Evolutionary conservation across 2,888 invertebrate species (phyloP), one percentile per base, ranked within the genome.

Genomic region (Diadromus collaris): DNA sequence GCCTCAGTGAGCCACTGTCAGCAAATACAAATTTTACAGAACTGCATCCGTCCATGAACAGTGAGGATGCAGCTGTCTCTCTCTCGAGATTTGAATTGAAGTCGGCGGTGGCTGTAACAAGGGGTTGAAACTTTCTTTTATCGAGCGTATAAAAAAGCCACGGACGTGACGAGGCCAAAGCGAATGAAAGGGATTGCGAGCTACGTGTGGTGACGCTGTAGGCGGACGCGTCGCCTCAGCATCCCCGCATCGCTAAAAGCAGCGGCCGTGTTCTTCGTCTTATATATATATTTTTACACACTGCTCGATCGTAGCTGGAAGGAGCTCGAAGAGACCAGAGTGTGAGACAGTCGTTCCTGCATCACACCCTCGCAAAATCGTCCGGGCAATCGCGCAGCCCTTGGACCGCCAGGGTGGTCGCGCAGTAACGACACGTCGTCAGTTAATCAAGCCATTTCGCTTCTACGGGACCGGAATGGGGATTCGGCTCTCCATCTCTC

Each of bases 361-460:
- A n/a, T 58, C 54, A 82, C 84, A 86, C 86, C 86, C 83, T 83
- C 81, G 63, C 60, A 51, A 56, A 44, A 61, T 44, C 76, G 73
- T 70, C 70, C 61, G 83, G 86, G 88, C 85, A 87, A 88, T 87
- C 85, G 77, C 44, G 54, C 58, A 60, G 56, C 69, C 79, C 79
- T 79, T 81, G 84, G 82, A 78, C 78, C 79, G 83, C 78, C 85
- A 84, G 87, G 88, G 87, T 87, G 86, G 87, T 85, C 87, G 84
- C 84, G 83, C 85, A 83, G 87, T 88, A 88, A 89, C 88, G 89
- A 89, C 85, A 85, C 87, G 86, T 89, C 88, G 87, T 88, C 89
- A 85, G 90, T 90, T 90, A 90, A 90, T 90, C 90, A 90, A 90
- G 90, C 88, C 88, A 89, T 90, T 90, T 89, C 88, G 89, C 82